phyloP scores from a whole-genome alignment of 2,797 vertebrate species.

The Arctocebus calabarensis region DNA sequence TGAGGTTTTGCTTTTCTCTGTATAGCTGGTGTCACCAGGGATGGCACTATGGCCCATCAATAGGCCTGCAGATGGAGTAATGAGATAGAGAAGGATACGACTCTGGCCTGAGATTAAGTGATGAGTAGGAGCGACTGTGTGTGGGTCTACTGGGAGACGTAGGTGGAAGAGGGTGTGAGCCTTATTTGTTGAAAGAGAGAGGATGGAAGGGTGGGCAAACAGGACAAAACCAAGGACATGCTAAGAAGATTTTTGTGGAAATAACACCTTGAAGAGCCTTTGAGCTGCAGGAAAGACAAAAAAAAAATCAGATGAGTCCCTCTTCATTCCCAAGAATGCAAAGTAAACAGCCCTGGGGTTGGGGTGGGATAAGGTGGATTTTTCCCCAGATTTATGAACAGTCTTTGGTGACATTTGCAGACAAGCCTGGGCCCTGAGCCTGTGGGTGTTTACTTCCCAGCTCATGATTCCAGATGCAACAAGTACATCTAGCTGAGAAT shows the following conservation, averaged over 20 bases:
- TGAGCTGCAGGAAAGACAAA: background rate
- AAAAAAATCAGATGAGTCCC: background rate
- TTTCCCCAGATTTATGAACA: background rate
- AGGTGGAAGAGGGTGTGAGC: background rate
- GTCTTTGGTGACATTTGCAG: background rate
- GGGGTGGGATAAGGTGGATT: background rate
- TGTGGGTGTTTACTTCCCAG: background rate
- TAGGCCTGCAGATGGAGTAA: background rate
- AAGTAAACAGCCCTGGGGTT: background rate
- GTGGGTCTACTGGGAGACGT: too few relatives aligned
- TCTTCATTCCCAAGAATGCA: background rate
- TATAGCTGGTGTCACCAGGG: background rate
- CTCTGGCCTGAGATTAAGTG: background rate
- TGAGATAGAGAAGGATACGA: background rate
- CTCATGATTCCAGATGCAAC: background rate
- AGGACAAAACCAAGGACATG: background rate
- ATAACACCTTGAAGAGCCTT: background rate
- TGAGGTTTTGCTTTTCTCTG: background rate
- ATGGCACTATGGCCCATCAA: background rate
- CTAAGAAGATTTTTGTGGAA: background rate
- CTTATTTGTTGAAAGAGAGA: background rate
- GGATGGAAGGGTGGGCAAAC: background rate
- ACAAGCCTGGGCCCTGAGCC: background rate
- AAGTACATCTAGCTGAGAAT: slow-evolving; percentile 29
- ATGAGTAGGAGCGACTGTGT: background rate